A percentile compares a stretch with the other conserved stretches of the same genome.
Evolutionary conservation across 2,797 vertebrate species (phyloP).

Genomic region (Ctenopoma multispine): DNA sequence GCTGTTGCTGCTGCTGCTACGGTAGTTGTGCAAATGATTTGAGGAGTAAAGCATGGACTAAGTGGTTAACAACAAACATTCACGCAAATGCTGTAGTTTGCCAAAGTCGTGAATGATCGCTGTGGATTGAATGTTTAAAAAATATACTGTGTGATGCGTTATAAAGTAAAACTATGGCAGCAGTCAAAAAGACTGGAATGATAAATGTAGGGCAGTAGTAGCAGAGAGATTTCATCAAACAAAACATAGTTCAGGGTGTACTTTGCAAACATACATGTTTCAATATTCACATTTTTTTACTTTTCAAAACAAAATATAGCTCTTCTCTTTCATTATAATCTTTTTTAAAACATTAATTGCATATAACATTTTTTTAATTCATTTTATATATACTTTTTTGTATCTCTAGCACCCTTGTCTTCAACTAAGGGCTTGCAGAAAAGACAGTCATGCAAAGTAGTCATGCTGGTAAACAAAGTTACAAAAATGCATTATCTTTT

Average conservation of each 20-base stretch:
- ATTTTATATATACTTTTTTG: conserved; percentile 84
- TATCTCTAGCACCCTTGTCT: conserved; percentile 86
- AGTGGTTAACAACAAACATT: conserved; percentile 52
- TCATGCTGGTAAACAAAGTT: conserved; percentile 92
- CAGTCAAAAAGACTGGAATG: conserved; percentile 65
- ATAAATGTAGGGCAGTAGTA: conserved; percentile 81
- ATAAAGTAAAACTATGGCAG: conserved; percentile 61
- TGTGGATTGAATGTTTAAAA: conserved; percentile 48
- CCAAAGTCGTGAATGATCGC: conserved; percentile 54
- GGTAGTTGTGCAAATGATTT: conserved; percentile 76
- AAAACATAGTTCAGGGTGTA: conserved; percentile 84
- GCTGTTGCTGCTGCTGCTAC: conserved; percentile 77
- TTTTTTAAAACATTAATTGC: conserved; percentile 87
- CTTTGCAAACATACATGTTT: conserved; percentile 85
- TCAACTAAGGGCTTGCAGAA: conserved; percentile 88
- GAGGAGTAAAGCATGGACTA: conserved; percentile 52
- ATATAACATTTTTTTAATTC: conserved; percentile 87
- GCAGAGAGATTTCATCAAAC: conserved; percentile 84
- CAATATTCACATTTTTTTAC: conserved; percentile 85
- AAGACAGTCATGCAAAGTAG: conserved; percentile 90
- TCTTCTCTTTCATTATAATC: conserved; percentile 88
- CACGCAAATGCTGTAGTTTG: conserved; percentile 62
- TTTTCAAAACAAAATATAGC: conserved; percentile 90
- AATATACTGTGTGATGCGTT: conserved; percentile 51
- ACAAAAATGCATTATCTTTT: conserved; percentile 88